Base-by-base conservation (phyloP, 1,140 invertebrate species). In the Pachypeltis micranthus region DNA sequence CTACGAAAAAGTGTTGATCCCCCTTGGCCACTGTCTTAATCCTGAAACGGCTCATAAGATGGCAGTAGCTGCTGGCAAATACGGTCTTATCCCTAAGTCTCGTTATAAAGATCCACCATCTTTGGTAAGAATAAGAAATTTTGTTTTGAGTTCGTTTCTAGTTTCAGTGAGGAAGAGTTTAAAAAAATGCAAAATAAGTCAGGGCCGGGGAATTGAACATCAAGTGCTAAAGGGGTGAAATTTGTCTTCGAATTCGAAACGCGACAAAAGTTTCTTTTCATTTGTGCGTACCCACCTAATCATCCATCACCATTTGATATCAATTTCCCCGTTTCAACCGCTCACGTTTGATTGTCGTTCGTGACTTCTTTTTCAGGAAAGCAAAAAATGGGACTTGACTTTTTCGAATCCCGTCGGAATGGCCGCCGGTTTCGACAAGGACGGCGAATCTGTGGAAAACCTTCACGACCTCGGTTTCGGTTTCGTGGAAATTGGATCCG, bases 351-450 rank as follows among this genome's bases (percentile, higher is more conserved):
- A n/a, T n/a, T n/a, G n/a, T n/a, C n/a, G n/a, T n/a, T n/a, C n/a
- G n/a, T n/a, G n/a, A n/a, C n/a, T n/a, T 44, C 55, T 34, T 65
- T 71, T 72, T 55, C 72, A 88, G 84, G 79, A 80, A 71, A 85
- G 84, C 0, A 80, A 75, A 54, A 75, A 96, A 28, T 86, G 89
- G 71, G 80, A 81, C 25, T 73, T 85, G 64, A 70, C 85, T 19
- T 85, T 98, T 56, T 76, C 77, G 63, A 97, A 96, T 78, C 95
- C 95, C 0, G 72, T 99, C 69, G 96, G 96, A 28, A 85, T 98
- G 68, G 96, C 96, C 55, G 96, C 96, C 65, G 96, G 96, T 1
- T 98, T 98, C 79, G 96, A 99, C 74, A 99, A 99, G 74, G 85
- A 98, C 76, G 96, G 84, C 10, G 91, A 98, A 79, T 92, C 90